Conservation (phyloP, 2,888 invertebrate genomes). For the Elaeidobius kamerunicus region DNA sequence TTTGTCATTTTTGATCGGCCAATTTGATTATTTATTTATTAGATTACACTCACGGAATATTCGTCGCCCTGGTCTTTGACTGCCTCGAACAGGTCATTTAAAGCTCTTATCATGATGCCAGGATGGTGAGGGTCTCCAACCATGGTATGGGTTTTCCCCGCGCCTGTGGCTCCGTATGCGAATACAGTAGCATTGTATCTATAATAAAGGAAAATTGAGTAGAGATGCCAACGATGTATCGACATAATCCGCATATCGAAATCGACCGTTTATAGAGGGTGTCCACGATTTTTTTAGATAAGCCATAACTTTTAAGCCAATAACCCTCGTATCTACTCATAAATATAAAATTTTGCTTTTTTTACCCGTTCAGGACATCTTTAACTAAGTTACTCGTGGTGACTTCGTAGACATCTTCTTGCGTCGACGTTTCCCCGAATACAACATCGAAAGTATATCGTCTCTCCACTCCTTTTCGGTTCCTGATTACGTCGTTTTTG, state of each 20-base stretch:
- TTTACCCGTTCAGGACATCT: constrained; percentile 67
- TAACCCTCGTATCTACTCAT: not conserved
- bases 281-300: not conserved
- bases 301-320: not conserved
- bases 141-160: constrained; percentile 93
- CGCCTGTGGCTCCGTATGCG: constrained; percentile 91
- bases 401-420: constrained; percentile 83
- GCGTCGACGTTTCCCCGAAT: constrained; percentile 82
- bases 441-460: constrained; percentile 89
- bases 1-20: too few species aligned
- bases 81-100: constrained; percentile 76
- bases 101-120: constrained; percentile 84
- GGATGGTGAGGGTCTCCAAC: constrained; percentile 65
- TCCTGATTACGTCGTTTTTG: constrained; percentile 62
- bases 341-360: not conserved
- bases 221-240: not conserved
- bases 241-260: too few species aligned
- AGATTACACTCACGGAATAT: constrained; percentile 63
- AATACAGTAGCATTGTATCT: constrained; percentile 96
- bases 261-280: not conserved
- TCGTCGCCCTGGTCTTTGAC: constrained; percentile 62
- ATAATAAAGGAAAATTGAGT: not conserved
- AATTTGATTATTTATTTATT: too few species aligned
- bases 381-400: constrained; percentile 84
- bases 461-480: constrained; percentile 70